Evolutionary conservation across 2,113 vertebrate genomes (phyloP), one percentile per base, ranked within the genome.

Genomic region (Burhinus oedicnemus): DNA sequence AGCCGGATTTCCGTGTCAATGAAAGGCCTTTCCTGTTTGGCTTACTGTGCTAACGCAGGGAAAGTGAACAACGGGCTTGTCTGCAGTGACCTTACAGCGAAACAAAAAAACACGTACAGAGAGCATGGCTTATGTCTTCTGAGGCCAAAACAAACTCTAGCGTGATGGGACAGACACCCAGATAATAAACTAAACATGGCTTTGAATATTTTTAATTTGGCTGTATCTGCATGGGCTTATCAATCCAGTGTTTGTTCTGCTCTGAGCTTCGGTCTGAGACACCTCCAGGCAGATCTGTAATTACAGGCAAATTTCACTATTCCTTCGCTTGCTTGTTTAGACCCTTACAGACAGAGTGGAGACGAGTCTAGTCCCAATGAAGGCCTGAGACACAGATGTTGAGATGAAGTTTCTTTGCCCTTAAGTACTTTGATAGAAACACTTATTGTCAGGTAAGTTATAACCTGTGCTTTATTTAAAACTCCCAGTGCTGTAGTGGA

Each of bases 131-230:
- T 61, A 34, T 36, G 62, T 49, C 26, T 83, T 74, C 42, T 34
- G 45, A 45, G 45, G 62, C 64, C 58, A 90, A 85, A 90, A 25
- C 90, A 79, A 85, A 30, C 27, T 27, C 34, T 8, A 4, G n/a
- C 0, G 0, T 58, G 75, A 30, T 58, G 71, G 74, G 22, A 23
- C 40, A 88, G 92, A 44, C 70, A 42, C 49, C 8, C 32, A 47
- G 52, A 51, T 87, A 64, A 82, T 29, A 71, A 95, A 34, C 44
- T 68, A 71, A 94, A 64, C 22, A 11, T 11, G 27, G 5, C 82
- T 96, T 86, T 77, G 88, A 85, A 71, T 93, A 44, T 62, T 95
- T 95, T 66, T 86, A 7, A 94, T 90, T 72, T 86, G 82, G 22
- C 71, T 93, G 27, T 45, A 74, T 91, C 87, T 96, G 54, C 85